phyloP scores from a whole-genome alignment of 2,888 invertebrate genomes.

The Muscina levida region DNA sequence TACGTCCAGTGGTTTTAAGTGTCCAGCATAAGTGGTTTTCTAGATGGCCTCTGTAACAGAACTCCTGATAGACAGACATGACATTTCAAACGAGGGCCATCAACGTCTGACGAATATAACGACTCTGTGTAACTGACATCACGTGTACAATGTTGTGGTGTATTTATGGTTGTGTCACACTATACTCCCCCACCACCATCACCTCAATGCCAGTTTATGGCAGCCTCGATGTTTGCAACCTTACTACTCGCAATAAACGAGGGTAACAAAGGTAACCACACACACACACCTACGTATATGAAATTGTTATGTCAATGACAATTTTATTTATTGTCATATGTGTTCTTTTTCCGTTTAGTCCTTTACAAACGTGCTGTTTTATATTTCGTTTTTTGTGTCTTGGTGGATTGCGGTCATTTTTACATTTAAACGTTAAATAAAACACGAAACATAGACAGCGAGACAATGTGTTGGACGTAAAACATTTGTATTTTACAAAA shows the following conservation, averaged over 20 bases:
- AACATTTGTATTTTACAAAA: not conserved
- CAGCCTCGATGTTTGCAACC: no score
- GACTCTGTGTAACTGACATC: not conserved
- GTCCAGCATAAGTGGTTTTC: not conserved
- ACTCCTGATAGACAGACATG: conserved; percentile 3
- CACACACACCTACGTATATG: not conserved
- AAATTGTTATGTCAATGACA: conserved; percentile 45
- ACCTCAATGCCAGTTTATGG: no score
- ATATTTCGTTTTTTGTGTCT: no score
- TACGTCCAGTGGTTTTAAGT: not conserved
- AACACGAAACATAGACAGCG: conserved; percentile 8
- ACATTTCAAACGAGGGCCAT: not conserved
- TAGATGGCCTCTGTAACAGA: not conserved
- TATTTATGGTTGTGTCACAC: not conserved
- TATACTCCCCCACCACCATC: no score
- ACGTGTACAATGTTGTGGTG: not conserved
- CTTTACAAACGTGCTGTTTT: not conserved
- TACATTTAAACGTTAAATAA: conserved; percentile 20
- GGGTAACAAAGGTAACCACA: not conserved
- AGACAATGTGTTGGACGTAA: conserved; percentile 25
- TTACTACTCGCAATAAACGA: no score
- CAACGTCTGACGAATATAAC: not conserved
- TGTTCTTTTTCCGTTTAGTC: conserved; percentile 25
- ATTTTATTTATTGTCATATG: conserved; percentile 33
- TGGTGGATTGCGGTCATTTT: conserved; percentile 4